Evolutionary conservation across 2,113 vertebrate genomes (phyloP), one percentile per base, ranked within the genome.

Genomic region (Campylomormyrus numenius): DNA sequence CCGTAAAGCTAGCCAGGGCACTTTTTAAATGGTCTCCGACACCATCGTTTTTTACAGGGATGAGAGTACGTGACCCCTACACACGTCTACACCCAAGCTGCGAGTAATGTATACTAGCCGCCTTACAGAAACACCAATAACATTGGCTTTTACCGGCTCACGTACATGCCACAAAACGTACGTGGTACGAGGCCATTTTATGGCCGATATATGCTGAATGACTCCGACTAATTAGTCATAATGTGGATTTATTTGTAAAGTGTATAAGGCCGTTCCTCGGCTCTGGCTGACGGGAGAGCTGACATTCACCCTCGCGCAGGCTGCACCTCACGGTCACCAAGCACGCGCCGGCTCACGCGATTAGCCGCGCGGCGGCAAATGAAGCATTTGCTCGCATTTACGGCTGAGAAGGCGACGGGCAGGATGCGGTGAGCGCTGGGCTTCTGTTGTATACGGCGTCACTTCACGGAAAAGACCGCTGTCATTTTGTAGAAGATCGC

Each of bases 171-270:
- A 39, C 35, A 80, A 80, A 39, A 39, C 27, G 31, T 39, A 77
- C 70, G 70, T 17, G 70, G 13, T 5, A 80, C 35, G 5, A 80
- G 31, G 74, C 13, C 35, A 31, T 42, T 80, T 80, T 39, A 42
- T 42, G 31, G 35, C 17, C 35, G 31, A 7, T 77, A 77, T 77
- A 19, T 77, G n/a, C 35, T 1, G 74, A 42, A 80, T 80, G 15
- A 39, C n/a, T 53, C 5, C 5, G 50, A 56, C 52, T 87, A 52
- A 52, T 35, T 87, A 21, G 50, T 87, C 96, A 96, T 95, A 96
- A 96, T 96, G 96, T 96, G 93, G 94, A 96, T 96, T 95, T 95
- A 96, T 96, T 96, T 95, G 94, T 86, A 50, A 95, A 94, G 92
- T 94, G 93, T 91, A 93, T 94, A 95, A 95, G 95, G 94, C 92